A percentile compares a stretch with the other conserved stretches of the same genome.
phyloP scores from a whole-genome alignment of 2,113 vertebrate genomes.

The Cyanoderma ruficeps region DNA sequence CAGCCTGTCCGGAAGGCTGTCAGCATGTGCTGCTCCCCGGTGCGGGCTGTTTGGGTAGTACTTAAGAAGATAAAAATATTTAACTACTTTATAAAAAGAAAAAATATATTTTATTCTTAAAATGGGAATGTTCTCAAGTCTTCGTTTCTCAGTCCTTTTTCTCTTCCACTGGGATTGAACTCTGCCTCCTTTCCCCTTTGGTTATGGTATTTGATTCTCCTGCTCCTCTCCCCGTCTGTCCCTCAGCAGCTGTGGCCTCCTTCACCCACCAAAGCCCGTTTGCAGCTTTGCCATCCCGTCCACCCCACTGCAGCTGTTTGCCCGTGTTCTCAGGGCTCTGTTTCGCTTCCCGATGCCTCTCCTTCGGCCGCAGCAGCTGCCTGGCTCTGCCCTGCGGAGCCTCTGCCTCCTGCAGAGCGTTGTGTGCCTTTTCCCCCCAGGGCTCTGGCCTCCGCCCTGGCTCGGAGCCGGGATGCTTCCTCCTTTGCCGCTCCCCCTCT shows the following conservation, averaged over 20 bases:
- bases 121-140: background rate
- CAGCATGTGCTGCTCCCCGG: accelerated
- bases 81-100: background rate
- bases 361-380: background rate
- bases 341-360: background rate
- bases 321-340: background rate
- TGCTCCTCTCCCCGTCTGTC: background rate
- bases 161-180: background rate
- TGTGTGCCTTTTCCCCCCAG: background rate
- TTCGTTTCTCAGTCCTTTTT: background rate
- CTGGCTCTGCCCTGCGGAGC: background rate
- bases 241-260: background rate
- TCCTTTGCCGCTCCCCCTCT: background rate
- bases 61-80: background rate
- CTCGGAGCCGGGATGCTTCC: background rate
- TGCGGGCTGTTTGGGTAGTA: background rate
- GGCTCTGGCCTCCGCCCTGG: background rate
- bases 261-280: background rate
- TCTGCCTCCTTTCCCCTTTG: background rate
- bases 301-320: background rate
- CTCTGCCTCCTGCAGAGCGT: background rate
- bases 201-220: background rate
- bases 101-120: background rate
- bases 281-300: background rate
- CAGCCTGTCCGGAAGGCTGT: background rate